phyloP scores from a whole-genome alignment of 1,140 invertebrate genomes.

The Anagrus nilaparvatae region DNA sequence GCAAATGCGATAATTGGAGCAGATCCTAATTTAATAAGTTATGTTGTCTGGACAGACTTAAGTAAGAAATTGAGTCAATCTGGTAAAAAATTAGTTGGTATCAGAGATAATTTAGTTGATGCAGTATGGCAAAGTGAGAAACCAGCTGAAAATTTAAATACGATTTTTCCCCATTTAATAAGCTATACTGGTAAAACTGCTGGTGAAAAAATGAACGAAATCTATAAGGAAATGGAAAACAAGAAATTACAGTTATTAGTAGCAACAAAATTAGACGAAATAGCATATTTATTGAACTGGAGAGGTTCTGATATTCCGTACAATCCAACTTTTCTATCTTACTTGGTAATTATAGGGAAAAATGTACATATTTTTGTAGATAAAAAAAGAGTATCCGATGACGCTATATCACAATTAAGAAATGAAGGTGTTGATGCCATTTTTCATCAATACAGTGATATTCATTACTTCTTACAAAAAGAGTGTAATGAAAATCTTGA shows the following conservation, averaged over 20 bases:
- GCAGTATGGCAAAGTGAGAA: slow-evolving; percentile 57
- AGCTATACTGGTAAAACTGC: slow-evolving; percentile 59
- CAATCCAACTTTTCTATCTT: slow-evolving; percentile 95
- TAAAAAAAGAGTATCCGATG: slow-evolving; percentile 46
- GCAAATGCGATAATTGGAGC: slow-evolving; percentile 66
- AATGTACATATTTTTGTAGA: slow-evolving; percentile 65
- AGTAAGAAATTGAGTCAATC: slow-evolving; percentile 41
- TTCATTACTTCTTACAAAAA: slow-evolving; percentile 40
- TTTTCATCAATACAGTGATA: slow-evolving; percentile 50
- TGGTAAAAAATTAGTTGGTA: slow-evolving; percentile 59
- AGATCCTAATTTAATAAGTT: slow-evolving; percentile 69
- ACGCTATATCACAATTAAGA: slow-evolving; percentile 53
- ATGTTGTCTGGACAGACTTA: slow-evolving; percentile 61
- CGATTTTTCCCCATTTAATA: slow-evolving; percentile 53
- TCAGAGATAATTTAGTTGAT: slow-evolving; percentile 77
- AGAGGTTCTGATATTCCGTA: slow-evolving; percentile 91
- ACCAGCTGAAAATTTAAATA: slow-evolving; percentile 48
- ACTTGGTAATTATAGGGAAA: slow-evolving; percentile 62
- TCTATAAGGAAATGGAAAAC: slow-evolving; percentile 62
- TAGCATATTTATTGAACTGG: slow-evolving; percentile 90
- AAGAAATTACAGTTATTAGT: slow-evolving; percentile 59
- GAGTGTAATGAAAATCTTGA: slow-evolving; percentile 16
- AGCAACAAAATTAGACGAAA: slow-evolving; percentile 79
- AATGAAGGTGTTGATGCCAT: slow-evolving; percentile 45
- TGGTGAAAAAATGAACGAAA: slow-evolving; percentile 55